Evolutionary conservation across 2,797 vertebrate genomes (phyloP).

Genomic region (Macropodus opercularis): DNA sequence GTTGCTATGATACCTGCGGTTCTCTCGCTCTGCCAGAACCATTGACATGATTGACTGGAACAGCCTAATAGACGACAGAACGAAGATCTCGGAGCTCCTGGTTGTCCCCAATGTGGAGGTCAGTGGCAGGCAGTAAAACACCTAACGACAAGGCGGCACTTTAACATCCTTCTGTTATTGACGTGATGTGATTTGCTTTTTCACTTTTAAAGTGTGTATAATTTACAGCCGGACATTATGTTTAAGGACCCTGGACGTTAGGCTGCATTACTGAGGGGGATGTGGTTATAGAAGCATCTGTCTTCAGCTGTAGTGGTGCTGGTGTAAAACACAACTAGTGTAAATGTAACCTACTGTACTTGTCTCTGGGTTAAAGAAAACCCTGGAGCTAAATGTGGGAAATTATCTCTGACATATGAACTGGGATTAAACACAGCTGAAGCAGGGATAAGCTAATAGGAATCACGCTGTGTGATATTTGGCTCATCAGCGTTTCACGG

Average conservation of each 20-base stretch:
- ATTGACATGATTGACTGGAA: constrained; percentile 93
- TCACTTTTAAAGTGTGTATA: not conserved
- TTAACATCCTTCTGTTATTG: not conserved
- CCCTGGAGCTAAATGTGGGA: not conserved
- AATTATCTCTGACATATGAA: not conserved
- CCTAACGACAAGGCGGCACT: not conserved
- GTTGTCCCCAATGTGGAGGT: constrained; percentile 89
- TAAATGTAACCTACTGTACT: too few relatives aligned
- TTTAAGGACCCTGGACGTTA: not conserved
- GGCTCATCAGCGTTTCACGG: constrained; percentile 18
- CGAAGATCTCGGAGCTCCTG: constrained; percentile 84
- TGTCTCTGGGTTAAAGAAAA: not conserved
- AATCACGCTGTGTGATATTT: constrained; percentile 19
- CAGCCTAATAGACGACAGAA: constrained; percentile 84
- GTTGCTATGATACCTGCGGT: not conserved
- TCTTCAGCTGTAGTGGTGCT: too few relatives aligned
- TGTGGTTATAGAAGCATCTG: not conserved
- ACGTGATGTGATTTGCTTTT: not conserved
- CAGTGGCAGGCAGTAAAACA: constrained; percentile 27
- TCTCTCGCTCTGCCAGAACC: constrained; percentile 75
- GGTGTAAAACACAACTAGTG: not conserved
- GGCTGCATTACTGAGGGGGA: too few relatives aligned
- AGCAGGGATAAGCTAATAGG: constrained; percentile 8
- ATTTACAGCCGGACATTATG: constrained; percentile 1
- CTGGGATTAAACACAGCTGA: constrained; percentile 3